Evolutionary conservation across 2,888 invertebrate genomes (phyloP), one percentile per base, ranked within the genome.

Genomic region (Encarsia formosa): DNA sequence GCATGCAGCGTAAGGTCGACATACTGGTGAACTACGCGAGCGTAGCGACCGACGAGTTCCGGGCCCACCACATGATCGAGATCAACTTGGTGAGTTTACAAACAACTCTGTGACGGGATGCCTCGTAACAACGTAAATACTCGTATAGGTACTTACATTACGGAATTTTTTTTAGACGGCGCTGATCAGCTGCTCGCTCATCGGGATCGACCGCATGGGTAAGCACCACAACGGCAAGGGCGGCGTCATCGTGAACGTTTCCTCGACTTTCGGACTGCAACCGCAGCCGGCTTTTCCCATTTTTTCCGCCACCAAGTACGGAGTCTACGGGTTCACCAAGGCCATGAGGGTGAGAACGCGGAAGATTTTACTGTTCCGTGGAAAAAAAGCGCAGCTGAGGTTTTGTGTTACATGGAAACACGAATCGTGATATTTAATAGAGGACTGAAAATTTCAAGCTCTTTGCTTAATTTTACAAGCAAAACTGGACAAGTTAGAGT

Each of bases 241-340:
- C 4, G 85, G 85, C 0, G 76, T 78, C 0, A 78, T 86, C 20
- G 75, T 86, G 15, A 86, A 86, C 63, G 73, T 84, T 24, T 76
- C 81, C 0, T 84, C 84, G 0, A 78, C 80, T 29, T 77, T 79
- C 54, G 84, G 83, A 0, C 74, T 77, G 32, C 68, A 74, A 56
- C 66, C 77, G 0, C 70, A 75, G n/a, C 74, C 75, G 19, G 76
- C 72, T 16, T 54, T 69, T 41, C 75, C 75, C 0, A 61, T 74
- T 46, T 76, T 74, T 59, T 64, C 67, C 2, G 71, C 72, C 4
- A 71, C 72, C 1, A 75, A 76, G 58, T 65, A 65, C 55, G 75
- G 69, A 1, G 65, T 74, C 9, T 61, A 73, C 6, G 72, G 69
- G 8, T 62, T 74, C 40, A 63, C 66, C 2, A 63, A 64, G 46